phyloP scores from a whole-genome alignment of 2,113 vertebrate species.

The Semicossyphus pulcher region DNA sequence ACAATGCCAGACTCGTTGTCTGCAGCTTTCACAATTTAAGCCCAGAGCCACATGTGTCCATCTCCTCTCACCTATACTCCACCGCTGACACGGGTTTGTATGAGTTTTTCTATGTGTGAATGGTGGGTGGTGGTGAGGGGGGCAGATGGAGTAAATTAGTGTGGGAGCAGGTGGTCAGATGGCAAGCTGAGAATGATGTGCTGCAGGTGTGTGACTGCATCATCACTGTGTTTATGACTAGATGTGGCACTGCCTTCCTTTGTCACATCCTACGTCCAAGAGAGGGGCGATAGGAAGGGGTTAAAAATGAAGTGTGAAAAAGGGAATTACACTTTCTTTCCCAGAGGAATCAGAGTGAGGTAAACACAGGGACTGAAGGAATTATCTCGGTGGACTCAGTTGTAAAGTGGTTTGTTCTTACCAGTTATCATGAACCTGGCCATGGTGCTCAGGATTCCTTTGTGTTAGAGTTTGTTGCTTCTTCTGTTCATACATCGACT shows the following conservation, averaged over 20 bases:
- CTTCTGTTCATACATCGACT: neutral
- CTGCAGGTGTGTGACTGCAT: conserved; percentile 41
- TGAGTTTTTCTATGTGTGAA: conserved; percentile 21
- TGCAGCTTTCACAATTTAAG: neutral
- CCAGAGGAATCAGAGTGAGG: neutral
- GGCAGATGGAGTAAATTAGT: conserved; percentile 15
- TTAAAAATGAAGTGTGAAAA: conserved; percentile 21
- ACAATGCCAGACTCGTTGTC: neutral
- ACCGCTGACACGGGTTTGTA: conserved; percentile 4
- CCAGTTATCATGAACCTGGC: neutral
- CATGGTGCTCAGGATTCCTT: neutral
- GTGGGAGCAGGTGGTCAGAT: conserved; percentile 71
- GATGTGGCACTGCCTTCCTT: neutral
- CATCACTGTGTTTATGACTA: conserved; percentile 37
- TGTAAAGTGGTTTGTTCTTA: conserved; percentile 1
- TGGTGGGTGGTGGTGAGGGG: neutral
- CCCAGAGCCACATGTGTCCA: neutral
- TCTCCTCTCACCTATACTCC: conserved; percentile 9
- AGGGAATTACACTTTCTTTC: conserved; percentile 20
- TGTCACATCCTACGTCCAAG: conserved; percentile 18
- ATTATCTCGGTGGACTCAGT: neutral
- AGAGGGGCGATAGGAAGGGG: neutral
- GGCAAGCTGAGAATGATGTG: conserved; percentile 67
- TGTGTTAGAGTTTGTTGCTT: neutral
- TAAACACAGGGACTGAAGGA: neutral